These are phyloP conservation scores for Rotaria macrura DNA, from an alignment of 2,888 invertebrate genomes.

Conservation along the genomic window DNA sequence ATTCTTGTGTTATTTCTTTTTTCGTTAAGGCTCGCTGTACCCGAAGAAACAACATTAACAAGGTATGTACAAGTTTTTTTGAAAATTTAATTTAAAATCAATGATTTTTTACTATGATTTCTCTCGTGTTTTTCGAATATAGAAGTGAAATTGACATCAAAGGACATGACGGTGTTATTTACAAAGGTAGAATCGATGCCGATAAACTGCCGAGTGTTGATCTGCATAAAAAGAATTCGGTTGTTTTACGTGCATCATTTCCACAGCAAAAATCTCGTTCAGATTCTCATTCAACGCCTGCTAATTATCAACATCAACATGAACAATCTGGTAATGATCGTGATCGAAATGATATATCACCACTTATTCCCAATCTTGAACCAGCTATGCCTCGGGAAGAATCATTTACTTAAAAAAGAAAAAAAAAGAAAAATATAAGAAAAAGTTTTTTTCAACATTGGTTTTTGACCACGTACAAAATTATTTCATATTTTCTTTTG, in stretches of 20 bases:
- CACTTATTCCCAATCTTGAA: neutral
- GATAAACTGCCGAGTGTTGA: conserved; percentile 9
- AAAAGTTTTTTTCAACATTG: neutral
- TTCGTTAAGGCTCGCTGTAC: neutral
- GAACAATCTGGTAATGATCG: neutral
- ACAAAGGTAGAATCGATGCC: conserved; percentile 39
- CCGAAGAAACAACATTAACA: neutral
- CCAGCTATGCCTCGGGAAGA: neutral
- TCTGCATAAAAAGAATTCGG: neutral
- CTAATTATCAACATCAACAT: neutral
- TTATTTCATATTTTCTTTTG: no score
- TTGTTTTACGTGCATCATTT: neutral
- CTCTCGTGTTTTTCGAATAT: neutral
- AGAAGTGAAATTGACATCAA: conserved; percentile 39
- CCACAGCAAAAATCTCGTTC: neutral
- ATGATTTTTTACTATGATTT: no score
- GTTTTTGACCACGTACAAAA: no score
- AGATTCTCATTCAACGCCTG: neutral
- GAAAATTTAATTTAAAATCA: no score
- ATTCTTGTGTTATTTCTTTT: neutral
- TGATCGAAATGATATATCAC: neutral
- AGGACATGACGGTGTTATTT: conserved; percentile 48
- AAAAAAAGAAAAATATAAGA: no score
- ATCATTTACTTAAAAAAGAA: neutral
- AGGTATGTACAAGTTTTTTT: neutral